phyloP scores from a whole-genome alignment of 1,140 invertebrate genomes.

The Tetraneura akinire region DNA sequence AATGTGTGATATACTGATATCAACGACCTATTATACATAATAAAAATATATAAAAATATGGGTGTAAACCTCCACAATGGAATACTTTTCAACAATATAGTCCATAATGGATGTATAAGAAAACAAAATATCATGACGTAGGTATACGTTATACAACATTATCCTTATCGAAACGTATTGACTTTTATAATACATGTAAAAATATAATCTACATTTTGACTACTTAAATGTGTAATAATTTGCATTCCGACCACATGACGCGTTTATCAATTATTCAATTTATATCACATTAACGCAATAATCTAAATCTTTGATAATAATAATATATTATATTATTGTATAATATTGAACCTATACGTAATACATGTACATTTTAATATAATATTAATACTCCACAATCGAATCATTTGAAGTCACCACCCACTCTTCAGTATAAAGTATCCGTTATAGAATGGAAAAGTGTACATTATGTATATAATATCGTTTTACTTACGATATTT shows the following conservation, averaged over 20 bases:
- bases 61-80: no score
- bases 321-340: not conserved
- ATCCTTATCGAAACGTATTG: not conserved
- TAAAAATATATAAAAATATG: no score
- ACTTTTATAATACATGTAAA: not conserved
- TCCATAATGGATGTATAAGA: not conserved
- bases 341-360: not conserved
- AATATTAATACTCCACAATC: no score
- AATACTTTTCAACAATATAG: no score
- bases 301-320: not conserved
- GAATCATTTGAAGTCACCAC: no score
- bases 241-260: not conserved
- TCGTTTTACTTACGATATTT: not conserved
- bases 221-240: not conserved
- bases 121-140: slow-evolving; percentile 21
- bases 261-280: not conserved
- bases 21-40: no score
- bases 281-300: not conserved
- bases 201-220: not conserved
- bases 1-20: no score
- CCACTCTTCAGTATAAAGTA: not conserved
- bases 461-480: not conserved
- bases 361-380: not conserved
- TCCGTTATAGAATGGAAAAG: not conserved
- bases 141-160: not conserved